Conservation (phyloP, 2,113 vertebrate genomes). For the Mus pahari region DNA sequence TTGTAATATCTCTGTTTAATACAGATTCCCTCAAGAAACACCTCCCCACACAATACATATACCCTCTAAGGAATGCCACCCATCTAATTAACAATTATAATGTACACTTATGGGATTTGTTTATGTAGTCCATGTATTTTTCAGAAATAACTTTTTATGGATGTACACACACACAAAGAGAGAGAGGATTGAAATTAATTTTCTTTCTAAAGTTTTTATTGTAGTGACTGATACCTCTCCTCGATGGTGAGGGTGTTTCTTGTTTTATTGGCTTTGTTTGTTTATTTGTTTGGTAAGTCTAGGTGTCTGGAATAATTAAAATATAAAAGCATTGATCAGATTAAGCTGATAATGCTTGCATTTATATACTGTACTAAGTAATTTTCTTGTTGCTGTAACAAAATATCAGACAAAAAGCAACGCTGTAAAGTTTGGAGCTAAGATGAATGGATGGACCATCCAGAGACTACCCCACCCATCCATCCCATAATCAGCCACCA, state of each 20-base stretch:
- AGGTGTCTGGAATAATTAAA: not conserved
- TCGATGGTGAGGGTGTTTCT: not conserved
- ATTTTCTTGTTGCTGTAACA: not conserved
- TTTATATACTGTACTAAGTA: not conserved
- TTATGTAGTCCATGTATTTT: slow-evolving; percentile 9
- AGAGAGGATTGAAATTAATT: not conserved
- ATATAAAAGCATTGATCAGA: not conserved
- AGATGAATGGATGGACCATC: too few relatives aligned
- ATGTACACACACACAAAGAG: not conserved
- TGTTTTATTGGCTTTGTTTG: too few relatives aligned
- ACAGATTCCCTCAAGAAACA: not conserved
- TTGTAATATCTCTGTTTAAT: not conserved
- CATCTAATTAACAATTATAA: not conserved
- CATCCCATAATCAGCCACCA: too few relatives aligned
- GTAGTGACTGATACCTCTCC: not conserved
- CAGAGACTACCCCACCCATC: too few relatives aligned
- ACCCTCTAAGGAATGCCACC: not conserved
- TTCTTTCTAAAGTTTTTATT: not conserved
- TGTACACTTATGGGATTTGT: not conserved
- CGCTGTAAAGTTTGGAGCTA: too few relatives aligned
- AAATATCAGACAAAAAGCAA: not conserved
- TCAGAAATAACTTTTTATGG: not conserved
- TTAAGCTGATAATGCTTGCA: not conserved
- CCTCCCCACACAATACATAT: not conserved
- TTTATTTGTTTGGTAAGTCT: not conserved